These are phyloP conservation scores for Opisthograptis luteolata DNA, from an alignment of 2,888 invertebrate genomes.

Conservation along the genomic window DNA sequence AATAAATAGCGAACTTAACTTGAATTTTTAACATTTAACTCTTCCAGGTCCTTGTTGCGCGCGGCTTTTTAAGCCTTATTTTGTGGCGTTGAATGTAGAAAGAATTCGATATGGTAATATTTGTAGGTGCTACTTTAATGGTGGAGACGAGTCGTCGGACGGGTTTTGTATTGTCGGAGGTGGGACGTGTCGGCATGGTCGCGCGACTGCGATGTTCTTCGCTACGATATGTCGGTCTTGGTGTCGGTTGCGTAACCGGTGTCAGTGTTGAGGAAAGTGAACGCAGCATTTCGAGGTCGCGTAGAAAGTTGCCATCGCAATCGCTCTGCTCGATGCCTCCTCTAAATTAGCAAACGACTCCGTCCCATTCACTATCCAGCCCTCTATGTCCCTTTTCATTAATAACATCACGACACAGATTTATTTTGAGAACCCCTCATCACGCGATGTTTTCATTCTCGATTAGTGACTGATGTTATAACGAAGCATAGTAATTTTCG, in stretches of 20 bases:
- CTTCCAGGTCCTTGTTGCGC: slow-evolving; percentile 47
- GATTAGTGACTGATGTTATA: slow-evolving; percentile 49
- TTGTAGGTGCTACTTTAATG: slow-evolving; percentile 47
- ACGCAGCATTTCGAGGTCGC: slow-evolving; percentile 83
- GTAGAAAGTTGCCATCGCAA: slow-evolving; percentile 77
- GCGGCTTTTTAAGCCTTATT: slow-evolving; percentile 33
- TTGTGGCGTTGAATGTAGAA: slow-evolving; percentile 45
- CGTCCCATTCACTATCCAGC: slow-evolving; percentile 45
- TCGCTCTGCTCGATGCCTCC: slow-evolving; percentile 53
- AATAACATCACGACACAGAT: slow-evolving; percentile 40
- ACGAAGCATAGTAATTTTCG: slow-evolving; percentile 50
- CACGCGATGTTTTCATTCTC: slow-evolving; percentile 52
- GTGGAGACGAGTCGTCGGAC: slow-evolving; percentile 45
- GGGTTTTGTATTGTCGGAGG: slow-evolving; percentile 47
- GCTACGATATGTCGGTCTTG: slow-evolving; percentile 73
- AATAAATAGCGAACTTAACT: slow-evolving; percentile 75
- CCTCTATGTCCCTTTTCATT: slow-evolving; percentile 29
- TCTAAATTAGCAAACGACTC: slow-evolving; percentile 42
- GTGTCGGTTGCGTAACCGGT: slow-evolving; percentile 79
- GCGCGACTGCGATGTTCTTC: slow-evolving; percentile 43
- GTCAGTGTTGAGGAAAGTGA: slow-evolving; percentile 81
- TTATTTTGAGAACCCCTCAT: slow-evolving; percentile 39
- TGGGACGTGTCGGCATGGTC: slow-evolving; percentile 36
- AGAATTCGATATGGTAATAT: slow-evolving; percentile 48
- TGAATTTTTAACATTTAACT: slow-evolving; percentile 75